These are phyloP conservation scores for Campopleginae sp. DNA, from an alignment of 2,888 invertebrate genomes.

Conservation along the genomic window DNA sequence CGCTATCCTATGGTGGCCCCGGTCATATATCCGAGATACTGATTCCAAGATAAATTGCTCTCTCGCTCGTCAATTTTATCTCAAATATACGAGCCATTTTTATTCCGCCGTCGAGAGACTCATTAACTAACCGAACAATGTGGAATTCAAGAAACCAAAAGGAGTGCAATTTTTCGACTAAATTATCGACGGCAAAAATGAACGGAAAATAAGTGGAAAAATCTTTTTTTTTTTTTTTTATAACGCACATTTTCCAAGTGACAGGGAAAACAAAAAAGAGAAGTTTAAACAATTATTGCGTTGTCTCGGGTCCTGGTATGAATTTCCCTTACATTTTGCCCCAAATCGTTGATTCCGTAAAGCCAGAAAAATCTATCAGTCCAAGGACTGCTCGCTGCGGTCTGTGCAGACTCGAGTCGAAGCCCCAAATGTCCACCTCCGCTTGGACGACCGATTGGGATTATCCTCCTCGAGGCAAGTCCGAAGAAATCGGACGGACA, in stretches of 20 bases:
- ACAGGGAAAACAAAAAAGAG: background rate
- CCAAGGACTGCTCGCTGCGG: background rate
- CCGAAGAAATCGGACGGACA: conserved; percentile 13
- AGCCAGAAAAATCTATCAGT: background rate
- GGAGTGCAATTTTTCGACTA: background rate
- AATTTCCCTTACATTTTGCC: background rate
- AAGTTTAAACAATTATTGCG: background rate
- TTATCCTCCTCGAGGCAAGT: conserved; percentile 23
- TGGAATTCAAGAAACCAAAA: background rate
- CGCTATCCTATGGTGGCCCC: conserved; percentile 25
- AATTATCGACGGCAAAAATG: background rate
- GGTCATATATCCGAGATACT: conserved; percentile 52
- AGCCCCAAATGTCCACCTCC: conserved; percentile 16
- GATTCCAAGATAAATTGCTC: conserved; percentile 62
- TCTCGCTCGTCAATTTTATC: conserved; percentile 52
- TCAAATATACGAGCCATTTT: background rate
- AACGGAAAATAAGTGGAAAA: background rate
- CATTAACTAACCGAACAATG: background rate
- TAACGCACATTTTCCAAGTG: background rate
- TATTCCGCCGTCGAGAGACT: background rate
- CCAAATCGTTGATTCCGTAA: background rate
- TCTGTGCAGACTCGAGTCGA: background rate
- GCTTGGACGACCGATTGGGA: background rate
- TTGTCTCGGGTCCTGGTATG: background rate
- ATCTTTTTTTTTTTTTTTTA: background rate